Percentiles rank a stretch among this genome's conserved stretches.
phyloP scores from a whole-genome alignment of 1,140 invertebrate species.

The Formica exsecta region DNA sequence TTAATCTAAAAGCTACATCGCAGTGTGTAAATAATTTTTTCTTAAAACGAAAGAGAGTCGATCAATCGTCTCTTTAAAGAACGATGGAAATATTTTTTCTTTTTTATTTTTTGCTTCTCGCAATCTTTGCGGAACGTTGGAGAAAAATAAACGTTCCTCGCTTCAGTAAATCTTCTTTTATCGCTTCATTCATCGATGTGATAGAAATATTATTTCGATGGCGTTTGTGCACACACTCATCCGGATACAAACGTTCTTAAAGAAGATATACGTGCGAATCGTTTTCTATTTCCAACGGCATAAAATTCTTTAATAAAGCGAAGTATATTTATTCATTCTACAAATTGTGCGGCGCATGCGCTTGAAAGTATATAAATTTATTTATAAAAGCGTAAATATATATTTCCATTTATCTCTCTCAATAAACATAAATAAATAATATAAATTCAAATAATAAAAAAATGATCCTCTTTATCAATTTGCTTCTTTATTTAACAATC shows the following conservation, averaged over 20 bases:
- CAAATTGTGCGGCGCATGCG: neutral
- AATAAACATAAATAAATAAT: neutral
- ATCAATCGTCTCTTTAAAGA: neutral
- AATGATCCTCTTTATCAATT: conserved; percentile 1
- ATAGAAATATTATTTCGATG: neutral
- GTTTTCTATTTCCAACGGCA: neutral
- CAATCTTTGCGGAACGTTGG: neutral
- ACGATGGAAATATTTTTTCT: conserved; percentile 4
- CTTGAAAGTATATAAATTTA: neutral
- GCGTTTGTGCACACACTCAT: neutral
- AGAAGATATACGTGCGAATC: neutral
- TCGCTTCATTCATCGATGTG: neutral
- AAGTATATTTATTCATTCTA: neutral
- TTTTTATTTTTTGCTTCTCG: neutral
- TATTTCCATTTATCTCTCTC: conserved; percentile 1
- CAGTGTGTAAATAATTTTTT: neutral
- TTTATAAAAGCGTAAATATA: neutral
- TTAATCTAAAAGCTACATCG: neutral
- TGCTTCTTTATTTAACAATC: conserved; percentile 3
- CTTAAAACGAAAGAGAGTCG: neutral
- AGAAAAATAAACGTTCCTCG: neutral
- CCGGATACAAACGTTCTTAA: neutral
- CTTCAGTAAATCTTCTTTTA: conserved; percentile 10
- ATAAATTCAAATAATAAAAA: neutral
- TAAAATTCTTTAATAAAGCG: neutral